Evolutionary conservation across 2,113 vertebrate species (phyloP).

Genomic region (Corynorhinus townsendii): DNA sequence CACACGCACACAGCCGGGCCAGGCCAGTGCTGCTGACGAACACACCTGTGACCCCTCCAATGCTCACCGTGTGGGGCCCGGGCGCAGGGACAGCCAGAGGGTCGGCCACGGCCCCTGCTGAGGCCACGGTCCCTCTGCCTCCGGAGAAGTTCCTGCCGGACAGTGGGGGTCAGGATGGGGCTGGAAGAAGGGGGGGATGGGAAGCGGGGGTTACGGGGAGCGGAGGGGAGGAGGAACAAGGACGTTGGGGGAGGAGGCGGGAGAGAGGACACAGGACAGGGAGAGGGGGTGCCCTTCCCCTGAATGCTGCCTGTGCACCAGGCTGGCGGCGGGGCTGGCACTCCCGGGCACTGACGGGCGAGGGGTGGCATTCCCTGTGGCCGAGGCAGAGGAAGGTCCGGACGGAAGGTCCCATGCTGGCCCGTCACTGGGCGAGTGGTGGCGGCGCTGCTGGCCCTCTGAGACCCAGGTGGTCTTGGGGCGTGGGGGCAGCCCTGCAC

Average conservation of each 20-base stretch:
- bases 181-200: background rate
- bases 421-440: background rate
- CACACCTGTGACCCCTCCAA: background rate
- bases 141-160: background rate
- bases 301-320: background rate
- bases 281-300: background rate
- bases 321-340: background rate
- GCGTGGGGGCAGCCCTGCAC: background rate
- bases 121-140: background rate
- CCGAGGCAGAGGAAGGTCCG: background rate
- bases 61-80: background rate
- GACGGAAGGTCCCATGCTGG: background rate
- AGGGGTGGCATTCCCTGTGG: background rate
- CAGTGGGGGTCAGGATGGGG: background rate
- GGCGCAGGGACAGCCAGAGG: background rate
- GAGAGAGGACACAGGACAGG: background rate
- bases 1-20: background rate
- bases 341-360: background rate
- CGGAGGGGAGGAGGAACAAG: rapidly evolving
- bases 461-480: background rate
- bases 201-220: background rate
- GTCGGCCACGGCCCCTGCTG: background rate
- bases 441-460: background rate
- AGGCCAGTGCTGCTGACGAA: background rate
- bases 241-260: background rate